Evolutionary conservation across 2,888 invertebrate species (phyloP), one percentile per base, ranked within the genome.

Genomic region (Amblyteles armatorius): DNA sequence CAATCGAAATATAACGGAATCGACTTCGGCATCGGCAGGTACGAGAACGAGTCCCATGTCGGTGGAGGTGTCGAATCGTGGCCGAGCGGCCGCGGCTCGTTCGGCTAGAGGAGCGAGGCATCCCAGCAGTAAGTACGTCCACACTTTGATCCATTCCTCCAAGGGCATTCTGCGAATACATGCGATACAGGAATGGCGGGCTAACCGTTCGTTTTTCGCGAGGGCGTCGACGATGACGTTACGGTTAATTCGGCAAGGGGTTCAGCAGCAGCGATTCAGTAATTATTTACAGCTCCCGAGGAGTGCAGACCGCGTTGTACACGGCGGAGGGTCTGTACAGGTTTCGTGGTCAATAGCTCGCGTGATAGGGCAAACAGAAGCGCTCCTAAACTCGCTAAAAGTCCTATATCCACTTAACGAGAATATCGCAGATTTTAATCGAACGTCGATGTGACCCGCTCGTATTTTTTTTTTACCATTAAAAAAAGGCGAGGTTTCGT

Each of bases 1-100:
- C 90, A 98, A 95, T 90, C 98, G 95, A 95, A 98, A 98, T 94
- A 98, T 97, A 92, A 98, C 96, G 79, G 97, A 96, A 90, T 97
- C 97, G 90, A 97, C 96, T 90, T 97, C 96, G 69, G 97, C 97
- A 94, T 98, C 98, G 72, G 97, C 96, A 79, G 98, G 98, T 83
- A 98, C 96, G 81, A 98, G 95, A 86, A 98, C 97, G 88, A 97
- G 95, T 91, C 97, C 95, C 96, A 98, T 97, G 91, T 97, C 96
- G 88, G 97, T 97, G 90, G 97, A 96, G 84, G 97, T 96, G 94
- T 98, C 98, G 95, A 98, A 97, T 92, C 96, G 96, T 79, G 98
- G 98, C 93, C 97, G 96, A 91, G 97, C 96, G 89, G 91, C 90
- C 40, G 88, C 89, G 84, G 89, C 90, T 91, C 96, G 96, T 89